phyloP scores from a whole-genome alignment of 2,888 invertebrate species.

The Hydroisotoma schaefferi region DNA sequence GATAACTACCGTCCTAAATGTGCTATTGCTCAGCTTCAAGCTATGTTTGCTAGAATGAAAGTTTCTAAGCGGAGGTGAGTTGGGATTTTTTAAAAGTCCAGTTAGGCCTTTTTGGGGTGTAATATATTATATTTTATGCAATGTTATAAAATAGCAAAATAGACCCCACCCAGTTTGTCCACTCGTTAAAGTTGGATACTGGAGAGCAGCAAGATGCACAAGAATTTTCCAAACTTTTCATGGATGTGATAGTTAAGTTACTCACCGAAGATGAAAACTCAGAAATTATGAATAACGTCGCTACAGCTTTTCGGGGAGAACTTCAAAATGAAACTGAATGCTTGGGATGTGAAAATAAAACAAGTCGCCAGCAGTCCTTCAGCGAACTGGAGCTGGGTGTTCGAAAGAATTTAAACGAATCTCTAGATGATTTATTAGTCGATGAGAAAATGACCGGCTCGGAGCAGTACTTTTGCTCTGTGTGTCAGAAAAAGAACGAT shows the following conservation, averaged over 20 bases:
- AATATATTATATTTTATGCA: no score
- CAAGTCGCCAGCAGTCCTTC: conserved; percentile 51
- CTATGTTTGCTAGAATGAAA: conserved; percentile 61
- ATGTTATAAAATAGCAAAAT: conserved; percentile 51
- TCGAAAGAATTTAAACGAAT: conserved; percentile 55
- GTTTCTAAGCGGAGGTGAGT: conserved; percentile 55
- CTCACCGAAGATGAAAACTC: conserved; percentile 32
- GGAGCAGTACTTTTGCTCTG: conserved; percentile 60
- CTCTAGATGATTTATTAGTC: conserved; percentile 59
- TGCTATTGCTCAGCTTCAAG: conserved; percentile 59
- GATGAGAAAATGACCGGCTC: conserved; percentile 61
- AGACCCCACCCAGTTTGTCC: conserved; percentile 60
- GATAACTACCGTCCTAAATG: conserved; percentile 53
- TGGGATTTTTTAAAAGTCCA: background rate
- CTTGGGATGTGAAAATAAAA: conserved; percentile 32
- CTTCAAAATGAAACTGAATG: conserved; percentile 40
- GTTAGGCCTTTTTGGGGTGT: no score
- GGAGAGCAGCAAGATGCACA: conserved; percentile 64
- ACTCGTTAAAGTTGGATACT: conserved; percentile 59
- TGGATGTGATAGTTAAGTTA: conserved; percentile 48
- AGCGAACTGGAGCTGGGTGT: conserved; percentile 62
- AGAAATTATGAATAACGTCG: conserved; percentile 22
- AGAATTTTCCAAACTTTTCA: conserved; percentile 63
- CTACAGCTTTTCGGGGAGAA: conserved; percentile 38
- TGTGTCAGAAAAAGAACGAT: conserved; percentile 59